A percentile compares a stretch with the other conserved stretches of the same genome.
Evolutionary conservation across 2,888 invertebrate genomes (phyloP).

Genomic region (Cantharis nigra): DNA sequence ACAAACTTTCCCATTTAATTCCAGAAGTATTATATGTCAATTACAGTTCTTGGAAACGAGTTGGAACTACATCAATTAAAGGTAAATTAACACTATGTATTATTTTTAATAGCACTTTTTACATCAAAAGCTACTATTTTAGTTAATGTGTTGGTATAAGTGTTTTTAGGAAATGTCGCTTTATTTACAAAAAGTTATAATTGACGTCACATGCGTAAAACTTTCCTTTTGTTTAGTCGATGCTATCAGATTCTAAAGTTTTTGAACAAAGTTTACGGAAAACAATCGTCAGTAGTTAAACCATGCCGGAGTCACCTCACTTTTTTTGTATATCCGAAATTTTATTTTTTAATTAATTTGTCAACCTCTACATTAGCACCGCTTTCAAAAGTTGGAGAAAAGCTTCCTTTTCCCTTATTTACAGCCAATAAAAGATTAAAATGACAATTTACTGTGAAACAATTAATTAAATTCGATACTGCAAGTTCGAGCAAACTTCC

Average conservation of each 20-base stretch:
- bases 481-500: too few species aligned
- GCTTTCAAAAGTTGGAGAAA: too few species aligned
- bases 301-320: not conserved
- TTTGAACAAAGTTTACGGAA: not conserved
- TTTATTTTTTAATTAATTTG: too few species aligned
- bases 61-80: conserved; percentile 83
- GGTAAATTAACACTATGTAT: conserved; percentile 58
- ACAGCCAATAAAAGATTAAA: too few species aligned
- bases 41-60: conserved; percentile 83
- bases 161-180: not conserved
- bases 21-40: conserved; percentile 87
- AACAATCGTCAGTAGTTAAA: not conserved
- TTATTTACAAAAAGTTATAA: not conserved
- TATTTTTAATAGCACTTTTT: not conserved
- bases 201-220: not conserved
- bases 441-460: too few species aligned
- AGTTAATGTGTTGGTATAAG: not conserved
- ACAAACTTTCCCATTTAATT: conserved; percentile 77
- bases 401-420: too few species aligned
- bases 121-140: not conserved
- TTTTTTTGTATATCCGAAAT: too few species aligned
- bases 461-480: too few species aligned
- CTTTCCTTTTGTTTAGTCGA: not conserved
- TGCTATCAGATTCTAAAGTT: not conserved
- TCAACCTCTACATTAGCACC: too few species aligned